Base-by-base conservation (phyloP, 2,113 vertebrate species). In the Synchiropus splendidus region DNA sequence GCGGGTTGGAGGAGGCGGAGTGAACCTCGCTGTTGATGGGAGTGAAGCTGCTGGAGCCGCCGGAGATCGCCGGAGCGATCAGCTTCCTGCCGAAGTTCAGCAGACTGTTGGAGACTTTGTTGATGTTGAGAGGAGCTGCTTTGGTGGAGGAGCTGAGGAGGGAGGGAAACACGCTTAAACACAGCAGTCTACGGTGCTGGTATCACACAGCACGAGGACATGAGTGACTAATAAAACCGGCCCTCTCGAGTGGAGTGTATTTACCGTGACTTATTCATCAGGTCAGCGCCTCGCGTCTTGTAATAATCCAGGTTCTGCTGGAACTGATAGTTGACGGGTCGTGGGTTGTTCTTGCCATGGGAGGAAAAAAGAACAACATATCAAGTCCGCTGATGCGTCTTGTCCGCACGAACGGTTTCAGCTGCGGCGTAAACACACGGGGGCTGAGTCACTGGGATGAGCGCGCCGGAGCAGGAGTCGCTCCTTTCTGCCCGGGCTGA, bases 271-370 rank as follows among this genome's bases (percentile, higher is more conserved):
- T 89, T 96, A 77, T 89, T 95, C 86, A 98, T 87, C 47, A 97
- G 78, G 45, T 98, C 93, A 30, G 92, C 89, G 52, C 94, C 94
- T 12, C 92, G 80, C n/a, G 93, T 92, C 81, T 92, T 97, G 78
- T 99, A 98, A 77, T 96, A 99, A 78, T 98, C 95, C 78, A 99
- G 83, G 77, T 95, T 99, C 77, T 96, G 92, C 50, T 94, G 95
- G 61, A 99, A 97, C 37, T 96, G 94, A 48, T 94, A 92, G 76
- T 90, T 92, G 58, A 93, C 89, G 0, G 95, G 95, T 64, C 91
- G 84, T 43, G 90, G 90, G 70, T 98, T 90, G 85, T 86, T 90
- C 94, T 99, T 35, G 52, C 43, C 12, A 27, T 12, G 9, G 1
- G 12, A 11, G 12, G 50, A 8, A 8, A 27, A 27, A 8, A 27